These are phyloP conservation scores for Thereva unica DNA, from an alignment of 2,888 invertebrate genomes.

Conservation along the genomic window DNA sequence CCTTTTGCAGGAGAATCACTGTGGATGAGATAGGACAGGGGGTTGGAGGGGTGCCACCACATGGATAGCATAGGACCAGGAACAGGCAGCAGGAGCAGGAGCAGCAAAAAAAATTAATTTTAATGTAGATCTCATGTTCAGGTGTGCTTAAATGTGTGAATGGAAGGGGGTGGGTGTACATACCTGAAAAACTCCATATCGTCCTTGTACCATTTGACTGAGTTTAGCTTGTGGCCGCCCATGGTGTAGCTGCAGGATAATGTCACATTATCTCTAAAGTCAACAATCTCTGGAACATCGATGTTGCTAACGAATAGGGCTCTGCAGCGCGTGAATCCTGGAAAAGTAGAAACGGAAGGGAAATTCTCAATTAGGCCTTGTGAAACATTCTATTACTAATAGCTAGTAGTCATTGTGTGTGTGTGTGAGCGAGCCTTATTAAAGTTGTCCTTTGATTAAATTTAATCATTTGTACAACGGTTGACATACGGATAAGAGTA, in stretches of 20 bases:
- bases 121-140: conserved; percentile 56
- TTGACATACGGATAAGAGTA: too few relatives aligned
- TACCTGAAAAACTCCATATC: conserved; percentile 61
- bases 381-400: too few relatives aligned
- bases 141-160: conserved; percentile 24
- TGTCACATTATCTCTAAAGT: conserved; percentile 59
- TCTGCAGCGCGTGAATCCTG: conserved; percentile 12
- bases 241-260: conserved; percentile 60
- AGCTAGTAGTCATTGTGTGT: too few relatives aligned
- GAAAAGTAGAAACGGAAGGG: conserved; percentile 3
- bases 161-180: conserved; percentile 36
- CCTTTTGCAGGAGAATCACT: too few relatives aligned
- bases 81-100: neutral
- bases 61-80: too few relatives aligned
- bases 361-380: neutral
- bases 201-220: conserved; percentile 62
- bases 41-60: too few relatives aligned
- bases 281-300: conserved; percentile 59
- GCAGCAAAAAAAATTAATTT: conserved; percentile 53
- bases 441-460: too few relatives aligned
- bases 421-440: too few relatives aligned
- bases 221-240: conserved; percentile 60
- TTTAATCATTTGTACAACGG: too few relatives aligned
- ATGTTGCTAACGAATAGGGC: conserved; percentile 57
- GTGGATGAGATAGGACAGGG: too few relatives aligned